Conservation (phyloP, 2,113 vertebrate genomes). For the Dromas ardeola region DNA sequence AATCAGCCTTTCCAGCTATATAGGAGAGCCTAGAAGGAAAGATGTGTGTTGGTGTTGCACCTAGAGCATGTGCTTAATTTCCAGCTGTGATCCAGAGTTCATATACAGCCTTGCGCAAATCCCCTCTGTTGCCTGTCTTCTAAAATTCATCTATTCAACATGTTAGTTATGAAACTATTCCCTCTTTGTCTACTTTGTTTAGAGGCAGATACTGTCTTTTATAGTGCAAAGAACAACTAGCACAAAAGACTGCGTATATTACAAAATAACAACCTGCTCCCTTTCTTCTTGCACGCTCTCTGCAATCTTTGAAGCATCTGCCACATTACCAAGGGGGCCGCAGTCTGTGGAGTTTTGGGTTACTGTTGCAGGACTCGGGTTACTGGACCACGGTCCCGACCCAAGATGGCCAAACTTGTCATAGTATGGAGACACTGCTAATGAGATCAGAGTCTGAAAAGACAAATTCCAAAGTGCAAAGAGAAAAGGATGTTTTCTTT, state of each 20-base stretch:
- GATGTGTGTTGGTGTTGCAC: neutral
- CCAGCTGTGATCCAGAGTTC: neutral
- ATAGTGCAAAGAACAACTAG: neutral
- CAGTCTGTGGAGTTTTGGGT: neutral
- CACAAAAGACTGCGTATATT: neutral
- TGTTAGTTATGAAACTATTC: neutral
- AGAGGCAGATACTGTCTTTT: neutral
- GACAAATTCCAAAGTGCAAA: neutral
- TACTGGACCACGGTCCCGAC: neutral
- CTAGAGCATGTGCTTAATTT: too few relatives aligned
- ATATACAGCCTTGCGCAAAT: neutral
- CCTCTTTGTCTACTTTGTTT: neutral
- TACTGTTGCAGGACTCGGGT: neutral
- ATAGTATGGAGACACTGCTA: neutral
- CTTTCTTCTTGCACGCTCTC: neutral
- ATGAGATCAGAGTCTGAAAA: slow-evolving; percentile 10
- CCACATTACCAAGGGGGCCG: neutral
- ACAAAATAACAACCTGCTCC: accelerated
- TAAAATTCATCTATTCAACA: neutral
- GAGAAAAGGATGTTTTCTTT: slow-evolving; percentile 70
- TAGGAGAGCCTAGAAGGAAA: neutral
- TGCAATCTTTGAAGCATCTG: neutral
- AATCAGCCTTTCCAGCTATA: neutral
- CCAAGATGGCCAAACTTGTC: neutral
- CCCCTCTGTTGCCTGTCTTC: neutral